phyloP scores from a whole-genome alignment of 2,797 vertebrate genomes.

The Dryobates pubescens region DNA sequence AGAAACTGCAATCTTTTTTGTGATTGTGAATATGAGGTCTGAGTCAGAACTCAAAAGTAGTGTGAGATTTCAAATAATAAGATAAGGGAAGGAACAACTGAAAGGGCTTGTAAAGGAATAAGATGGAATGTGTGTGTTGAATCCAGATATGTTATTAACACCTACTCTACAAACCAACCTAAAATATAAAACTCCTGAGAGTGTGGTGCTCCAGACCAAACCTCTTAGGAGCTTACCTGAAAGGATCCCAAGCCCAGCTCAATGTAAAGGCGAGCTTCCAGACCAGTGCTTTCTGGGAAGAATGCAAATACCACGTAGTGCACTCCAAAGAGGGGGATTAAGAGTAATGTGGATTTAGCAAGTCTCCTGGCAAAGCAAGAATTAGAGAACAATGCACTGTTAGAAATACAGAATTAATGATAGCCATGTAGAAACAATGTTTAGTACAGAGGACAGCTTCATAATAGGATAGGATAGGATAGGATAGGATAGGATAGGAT shows the following conservation, averaged over 20 bases:
- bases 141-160: not conserved
- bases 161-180: not conserved
- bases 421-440: rapidly evolving
- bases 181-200: not conserved
- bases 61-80: not conserved
- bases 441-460: not conserved
- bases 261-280: conserved; percentile 85
- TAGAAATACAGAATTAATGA: not conserved
- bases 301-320: conserved; percentile 92
- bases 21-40: not conserved
- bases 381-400: not conserved
- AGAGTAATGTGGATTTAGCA: conserved; percentile 91
- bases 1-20: not conserved
- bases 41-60: not conserved
- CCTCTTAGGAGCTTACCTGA: conserved; percentile 80
- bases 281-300: conserved; percentile 84
- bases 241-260: conserved; percentile 92
- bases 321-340: conserved; percentile 92
- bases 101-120: not conserved
- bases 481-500: no score
- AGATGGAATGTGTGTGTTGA: not conserved
- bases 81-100: not conserved
- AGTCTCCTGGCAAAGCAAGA: conserved; percentile 81
- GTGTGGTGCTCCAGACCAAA: not conserved
- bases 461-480: no score